phyloP scores from a whole-genome alignment of 2,888 invertebrate genomes.

The Anorthoa munda region DNA sequence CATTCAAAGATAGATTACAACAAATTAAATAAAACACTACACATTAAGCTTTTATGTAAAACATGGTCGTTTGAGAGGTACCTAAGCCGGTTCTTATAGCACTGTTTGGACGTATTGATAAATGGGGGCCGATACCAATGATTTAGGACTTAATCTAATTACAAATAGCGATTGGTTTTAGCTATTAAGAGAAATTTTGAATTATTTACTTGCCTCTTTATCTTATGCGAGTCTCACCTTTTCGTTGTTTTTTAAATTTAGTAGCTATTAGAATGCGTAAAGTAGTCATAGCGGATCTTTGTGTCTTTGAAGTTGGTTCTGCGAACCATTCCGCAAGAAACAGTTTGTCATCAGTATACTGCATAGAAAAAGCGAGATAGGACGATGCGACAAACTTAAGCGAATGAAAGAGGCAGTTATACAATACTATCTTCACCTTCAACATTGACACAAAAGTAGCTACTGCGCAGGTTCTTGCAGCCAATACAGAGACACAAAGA shows the following conservation, averaged over 20 bases:
- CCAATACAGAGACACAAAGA: too few species aligned
- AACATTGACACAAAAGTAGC: too few species aligned
- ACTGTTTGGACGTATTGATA: slow-evolving; percentile 59
- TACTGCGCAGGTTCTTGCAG: too few species aligned
- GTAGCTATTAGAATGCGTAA: too few species aligned
- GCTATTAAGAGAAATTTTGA: background rate
- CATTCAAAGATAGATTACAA: slow-evolving; percentile 57
- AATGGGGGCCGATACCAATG: slow-evolving; percentile 52
- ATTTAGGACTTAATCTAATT: slow-evolving; percentile 66
- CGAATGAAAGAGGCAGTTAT: too few species aligned
- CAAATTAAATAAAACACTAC: slow-evolving; percentile 61
- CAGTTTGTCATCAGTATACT: too few species aligned
- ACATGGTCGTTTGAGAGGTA: slow-evolving; percentile 68
- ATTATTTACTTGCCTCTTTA: background rate
- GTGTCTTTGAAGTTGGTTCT: too few species aligned
- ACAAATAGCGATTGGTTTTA: slow-evolving; percentile 30
- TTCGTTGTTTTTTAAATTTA: background rate
- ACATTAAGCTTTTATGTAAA: slow-evolving; percentile 83
- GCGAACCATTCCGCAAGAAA: too few species aligned
- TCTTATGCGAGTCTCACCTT: background rate
- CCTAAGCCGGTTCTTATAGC: slow-evolving; percentile 66
- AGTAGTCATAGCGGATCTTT: too few species aligned
- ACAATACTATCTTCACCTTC: too few species aligned
- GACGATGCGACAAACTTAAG: too few species aligned
- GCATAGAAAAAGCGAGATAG: too few species aligned